Evolutionary conservation across 2,113 vertebrate genomes (phyloP), one percentile per base, ranked within the genome.

Genomic region (Petroica traversi): DNA sequence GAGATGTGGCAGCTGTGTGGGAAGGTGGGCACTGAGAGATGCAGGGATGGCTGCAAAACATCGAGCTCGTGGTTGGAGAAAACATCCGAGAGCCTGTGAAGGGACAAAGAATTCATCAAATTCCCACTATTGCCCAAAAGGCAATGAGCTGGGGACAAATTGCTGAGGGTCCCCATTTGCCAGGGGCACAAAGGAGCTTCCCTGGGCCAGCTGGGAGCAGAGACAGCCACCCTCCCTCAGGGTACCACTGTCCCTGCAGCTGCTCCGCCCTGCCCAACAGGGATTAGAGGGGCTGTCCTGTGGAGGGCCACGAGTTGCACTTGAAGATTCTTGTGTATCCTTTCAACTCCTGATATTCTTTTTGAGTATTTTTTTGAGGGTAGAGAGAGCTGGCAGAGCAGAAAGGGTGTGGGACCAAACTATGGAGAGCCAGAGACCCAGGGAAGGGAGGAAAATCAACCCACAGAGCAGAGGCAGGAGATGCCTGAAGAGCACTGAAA

Each of bases 41-140:
- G 33, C 77, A 14, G 28, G 24, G 28, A 10, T 28, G 28, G 45
- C 9, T 36, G 6, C 36, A 26, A 48, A 5, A 22, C 62, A 40
- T 3, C 2, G 5, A 28, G 58, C 0, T n/a, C 29, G 6, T 15
- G 19, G 3, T 10, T 46, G 54, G 23, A 15, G n/a, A 41, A 62
- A 49, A 23, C 31, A n/a, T 5, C 45, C 0, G 13, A 85, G 41
- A 84, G 17, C 11, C 28, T 6, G 2, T 4, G 20, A 54, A 54
- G 19, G 29, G 26, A 63, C 23, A 12, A 93, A 40, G 48, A 66
- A 59, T 2, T 7, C 2, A 25, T 14, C 31, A 1, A 0, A 1
- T 63, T 59, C 4, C 5, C 38, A 26, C 20, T 61, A 7, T 0
- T 77, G 22, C 31, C 31, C 52, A 22, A 52, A 81, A 52, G 6